Conservation (phyloP, 2,888 invertebrate species). For the Saturnia pavonia region DNA sequence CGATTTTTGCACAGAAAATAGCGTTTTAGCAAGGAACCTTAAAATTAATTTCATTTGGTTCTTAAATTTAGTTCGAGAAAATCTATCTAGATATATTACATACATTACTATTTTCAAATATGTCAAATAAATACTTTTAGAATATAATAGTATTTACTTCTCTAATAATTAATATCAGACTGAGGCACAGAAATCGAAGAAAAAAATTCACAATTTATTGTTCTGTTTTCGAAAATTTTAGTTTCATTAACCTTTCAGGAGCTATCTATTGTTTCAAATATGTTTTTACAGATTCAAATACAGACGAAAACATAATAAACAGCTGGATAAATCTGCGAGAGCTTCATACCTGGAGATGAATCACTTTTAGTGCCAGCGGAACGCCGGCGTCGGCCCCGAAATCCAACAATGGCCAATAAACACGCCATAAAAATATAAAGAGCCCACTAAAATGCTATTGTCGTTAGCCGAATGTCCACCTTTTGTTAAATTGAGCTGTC, state of each 20-base stretch:
- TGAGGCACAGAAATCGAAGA: too few species aligned
- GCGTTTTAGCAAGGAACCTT: too few species aligned
- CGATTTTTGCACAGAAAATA: too few species aligned
- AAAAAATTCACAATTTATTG: too few species aligned
- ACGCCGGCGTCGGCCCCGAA: conserved; percentile 55
- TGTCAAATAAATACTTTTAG: too few species aligned
- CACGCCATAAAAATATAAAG: conserved; percentile 76
- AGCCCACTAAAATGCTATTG: conserved; percentile 74
- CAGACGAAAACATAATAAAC: neutral
- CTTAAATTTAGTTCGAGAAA: too few species aligned
- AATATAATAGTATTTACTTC: too few species aligned
- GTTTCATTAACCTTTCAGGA: neutral
- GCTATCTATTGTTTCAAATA: neutral
- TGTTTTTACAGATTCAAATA: neutral
- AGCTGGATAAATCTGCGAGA: neutral
- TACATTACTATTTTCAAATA: too few species aligned
- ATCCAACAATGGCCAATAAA: conserved; percentile 76
- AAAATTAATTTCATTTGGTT: too few species aligned
- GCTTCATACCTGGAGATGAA: conserved; percentile 14
- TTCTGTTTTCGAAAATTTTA: neutral
- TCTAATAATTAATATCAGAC: too few species aligned
- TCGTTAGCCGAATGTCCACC: conserved; percentile 73
- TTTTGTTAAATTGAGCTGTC: conserved; percentile 77
- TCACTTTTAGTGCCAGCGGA: conserved; percentile 30
- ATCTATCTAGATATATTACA: too few species aligned